phyloP scores from a whole-genome alignment of 2,797 vertebrate species.

The Malacoraja senta region DNA sequence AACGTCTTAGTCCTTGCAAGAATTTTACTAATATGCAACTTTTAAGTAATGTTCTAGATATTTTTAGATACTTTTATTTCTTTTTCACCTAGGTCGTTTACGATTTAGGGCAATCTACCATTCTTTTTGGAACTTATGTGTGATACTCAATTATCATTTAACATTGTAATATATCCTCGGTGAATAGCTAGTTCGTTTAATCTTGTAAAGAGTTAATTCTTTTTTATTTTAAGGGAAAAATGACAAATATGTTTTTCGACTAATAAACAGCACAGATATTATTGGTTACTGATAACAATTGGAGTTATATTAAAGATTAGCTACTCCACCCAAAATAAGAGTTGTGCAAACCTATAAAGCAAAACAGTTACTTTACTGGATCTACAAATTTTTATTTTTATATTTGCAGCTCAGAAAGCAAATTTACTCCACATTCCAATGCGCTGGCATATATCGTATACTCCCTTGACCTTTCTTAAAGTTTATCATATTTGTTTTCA shows the following conservation, averaged over 20 bases:
- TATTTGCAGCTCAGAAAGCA: not conserved
- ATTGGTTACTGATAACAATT: not conserved
- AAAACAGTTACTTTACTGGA: not conserved
- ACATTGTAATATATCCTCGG: not conserved
- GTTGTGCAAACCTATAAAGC: not conserved
- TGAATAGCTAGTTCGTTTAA: conserved; percentile 1
- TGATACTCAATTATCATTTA: not conserved
- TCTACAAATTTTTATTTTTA: not conserved
- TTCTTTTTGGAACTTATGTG: not conserved
- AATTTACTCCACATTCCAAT: not conserved
- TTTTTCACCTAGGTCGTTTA: not conserved
- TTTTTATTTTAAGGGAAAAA: not conserved
- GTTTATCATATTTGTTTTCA: not conserved
- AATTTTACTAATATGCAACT: not conserved
- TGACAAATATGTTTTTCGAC: not conserved
- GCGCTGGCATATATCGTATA: not conserved
- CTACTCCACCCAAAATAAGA: not conserved
- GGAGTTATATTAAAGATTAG: not conserved
- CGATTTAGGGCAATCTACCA: not conserved
- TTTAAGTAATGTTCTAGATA: not conserved
- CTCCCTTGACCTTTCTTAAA: not conserved
- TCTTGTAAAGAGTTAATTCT: not conserved
- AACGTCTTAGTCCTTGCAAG: too few relatives aligned
- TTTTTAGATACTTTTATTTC: not conserved
- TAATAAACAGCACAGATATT: not conserved